These are phyloP conservation scores for Peromyscus californicus DNA, from an alignment of 2,113 vertebrate species.

Conservation along the genomic window DNA sequence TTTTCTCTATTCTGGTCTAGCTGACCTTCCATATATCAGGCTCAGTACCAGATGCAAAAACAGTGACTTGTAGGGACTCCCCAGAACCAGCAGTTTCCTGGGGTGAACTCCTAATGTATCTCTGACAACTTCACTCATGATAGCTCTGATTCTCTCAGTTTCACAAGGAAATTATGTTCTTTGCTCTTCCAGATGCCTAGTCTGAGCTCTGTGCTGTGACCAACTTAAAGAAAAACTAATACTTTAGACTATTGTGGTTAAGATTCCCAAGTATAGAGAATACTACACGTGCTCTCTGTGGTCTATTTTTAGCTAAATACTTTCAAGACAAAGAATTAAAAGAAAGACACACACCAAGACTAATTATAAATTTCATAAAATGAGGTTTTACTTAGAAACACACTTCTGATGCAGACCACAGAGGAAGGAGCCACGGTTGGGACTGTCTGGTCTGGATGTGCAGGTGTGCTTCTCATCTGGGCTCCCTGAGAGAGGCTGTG, in stretches of 20 bases:
- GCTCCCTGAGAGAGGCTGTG: not conserved
- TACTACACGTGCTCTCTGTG: no score
- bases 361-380: not conserved
- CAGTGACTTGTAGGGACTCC: no score
- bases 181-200: not conserved
- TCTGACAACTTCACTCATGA: not conserved
- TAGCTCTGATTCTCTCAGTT: not conserved
- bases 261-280: no score
- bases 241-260: not conserved
- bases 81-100: not conserved
- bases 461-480: not conserved
- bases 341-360: not conserved
- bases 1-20: not conserved
- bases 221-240: not conserved
- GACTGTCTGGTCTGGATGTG: not conserved
- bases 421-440: not conserved
- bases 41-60: not conserved
- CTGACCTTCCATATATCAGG: not conserved
- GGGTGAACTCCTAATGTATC: not conserved
- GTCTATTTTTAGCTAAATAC: not conserved
- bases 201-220: not conserved
- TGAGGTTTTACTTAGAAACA: not conserved
- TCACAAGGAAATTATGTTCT: not conserved
- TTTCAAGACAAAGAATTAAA: not conserved
- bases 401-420: not conserved